A percentile compares a stretch with the other conserved stretches of the same genome.
These are phyloP conservation scores for Ailuropoda melanoleuca DNA, from an alignment of 2,113 vertebrate genomes.

Conservation along the genomic window DNA sequence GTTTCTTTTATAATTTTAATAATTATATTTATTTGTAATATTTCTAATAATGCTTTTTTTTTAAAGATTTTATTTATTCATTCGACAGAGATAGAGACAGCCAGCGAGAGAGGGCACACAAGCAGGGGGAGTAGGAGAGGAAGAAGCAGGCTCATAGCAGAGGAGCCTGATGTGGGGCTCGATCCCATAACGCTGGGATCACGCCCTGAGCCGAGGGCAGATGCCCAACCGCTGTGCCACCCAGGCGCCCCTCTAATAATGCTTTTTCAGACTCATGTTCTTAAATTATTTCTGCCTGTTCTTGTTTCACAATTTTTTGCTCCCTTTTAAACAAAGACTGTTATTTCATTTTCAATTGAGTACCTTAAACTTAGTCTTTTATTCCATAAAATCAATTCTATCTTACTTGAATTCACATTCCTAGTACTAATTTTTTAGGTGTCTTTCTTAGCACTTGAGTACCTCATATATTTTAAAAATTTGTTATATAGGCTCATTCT, in stretches of 20 bases:
- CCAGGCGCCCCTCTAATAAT: too few species aligned
- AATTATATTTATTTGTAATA: background rate
- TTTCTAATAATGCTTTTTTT: slow-evolving; percentile 33
- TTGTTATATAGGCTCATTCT: background rate
- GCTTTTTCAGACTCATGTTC: background rate
- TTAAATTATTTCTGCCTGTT: background rate
- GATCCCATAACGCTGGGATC: too few species aligned
- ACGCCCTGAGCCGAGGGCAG: too few species aligned
- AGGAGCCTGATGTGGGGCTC: too few species aligned
- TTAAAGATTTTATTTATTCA: too few species aligned
- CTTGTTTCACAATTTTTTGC: background rate
- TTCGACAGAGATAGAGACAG: too few species aligned
- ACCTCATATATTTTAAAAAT: background rate
- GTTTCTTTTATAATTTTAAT: background rate
- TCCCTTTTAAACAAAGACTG: slow-evolving; percentile 13
- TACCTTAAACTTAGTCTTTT: background rate
- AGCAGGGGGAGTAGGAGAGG: too few species aligned
- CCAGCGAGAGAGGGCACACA: too few species aligned
- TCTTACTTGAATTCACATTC: background rate
- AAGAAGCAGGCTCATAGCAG: too few species aligned
- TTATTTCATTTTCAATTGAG: slow-evolving; percentile 34
- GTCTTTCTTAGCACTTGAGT: background rate
- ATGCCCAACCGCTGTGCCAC: too few species aligned
- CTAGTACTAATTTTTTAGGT: background rate
- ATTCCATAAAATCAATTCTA: background rate